Evolutionary conservation across 2,888 invertebrate species (phyloP).

Genomic region (Spodoptera picta): DNA sequence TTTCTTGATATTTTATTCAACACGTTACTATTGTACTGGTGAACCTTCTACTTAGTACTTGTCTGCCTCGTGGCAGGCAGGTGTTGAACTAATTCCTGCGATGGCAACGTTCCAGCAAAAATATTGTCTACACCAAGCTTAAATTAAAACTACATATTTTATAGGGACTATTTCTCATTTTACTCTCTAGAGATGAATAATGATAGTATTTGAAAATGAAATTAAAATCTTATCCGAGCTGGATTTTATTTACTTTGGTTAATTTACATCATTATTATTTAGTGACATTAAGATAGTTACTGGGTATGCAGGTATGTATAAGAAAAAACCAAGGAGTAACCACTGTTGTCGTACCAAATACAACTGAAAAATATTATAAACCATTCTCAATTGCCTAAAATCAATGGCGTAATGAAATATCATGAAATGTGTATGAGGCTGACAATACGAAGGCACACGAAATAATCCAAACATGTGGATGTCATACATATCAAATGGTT

Average conservation of each 20-base stretch:
- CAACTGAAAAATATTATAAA: too few relatives aligned
- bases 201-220: slow-evolving; percentile 29
- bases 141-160: slow-evolving; percentile 64
- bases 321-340: too few relatives aligned
- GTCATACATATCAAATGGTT: slow-evolving; percentile 12
- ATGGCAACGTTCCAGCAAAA: slow-evolving; percentile 64
- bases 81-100: slow-evolving; percentile 64
- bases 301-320: too few relatives aligned
- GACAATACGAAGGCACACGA: not conserved
- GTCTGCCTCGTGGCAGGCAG: slow-evolving; percentile 54
- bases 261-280: too few relatives aligned
- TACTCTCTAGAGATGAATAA: slow-evolving; percentile 38
- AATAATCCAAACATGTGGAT: slow-evolving; percentile 5
- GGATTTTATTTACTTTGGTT: not conserved
- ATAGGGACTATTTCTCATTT: slow-evolving; percentile 57
- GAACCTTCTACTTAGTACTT: slow-evolving; percentile 9
- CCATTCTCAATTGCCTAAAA: too few relatives aligned
- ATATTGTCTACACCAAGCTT: slow-evolving; percentile 55
- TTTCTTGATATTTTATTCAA: too few relatives aligned
- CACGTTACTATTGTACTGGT: too few relatives aligned
- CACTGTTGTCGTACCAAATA: too few relatives aligned
- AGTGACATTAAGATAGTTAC: too few relatives aligned
- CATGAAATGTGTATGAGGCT: too few relatives aligned
- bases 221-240: slow-evolving; percentile 12
- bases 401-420: too few relatives aligned